phyloP scores from a whole-genome alignment of 2,888 invertebrate species.

The Cordilura impudica region DNA sequence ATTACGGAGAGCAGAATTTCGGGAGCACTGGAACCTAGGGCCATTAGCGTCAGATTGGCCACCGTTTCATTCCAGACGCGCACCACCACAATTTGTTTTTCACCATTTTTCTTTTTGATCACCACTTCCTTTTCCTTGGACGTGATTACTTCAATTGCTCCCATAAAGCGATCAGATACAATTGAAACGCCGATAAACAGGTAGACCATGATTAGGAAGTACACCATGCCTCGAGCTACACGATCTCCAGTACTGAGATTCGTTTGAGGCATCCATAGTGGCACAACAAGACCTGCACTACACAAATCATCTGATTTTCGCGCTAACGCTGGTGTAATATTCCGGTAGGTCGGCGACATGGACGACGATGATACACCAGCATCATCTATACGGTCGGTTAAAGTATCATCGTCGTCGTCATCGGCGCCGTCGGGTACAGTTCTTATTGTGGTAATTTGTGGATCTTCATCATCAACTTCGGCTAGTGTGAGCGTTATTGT shows the following conservation, averaged over 20 bases:
- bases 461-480: conserved; percentile 30
- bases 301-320: conserved; percentile 78
- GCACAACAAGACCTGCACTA: conserved; percentile 90
- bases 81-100: conserved; percentile 92
- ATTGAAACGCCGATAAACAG: conserved; percentile 99
- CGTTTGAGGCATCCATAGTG: conserved; percentile 91
- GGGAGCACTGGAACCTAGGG: conserved; percentile 98
- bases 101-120: conserved; percentile 92
- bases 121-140: conserved; percentile 97
- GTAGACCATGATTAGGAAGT: conserved; percentile 93
- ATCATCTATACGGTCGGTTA: conserved; percentile 7
- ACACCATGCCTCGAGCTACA: conserved; percentile 91
- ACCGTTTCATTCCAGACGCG: conserved; percentile 99
- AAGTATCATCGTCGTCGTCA: background rate
- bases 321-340: conserved; percentile 57
- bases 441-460: conserved; percentile 32
- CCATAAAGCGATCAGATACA: conserved; percentile 99
- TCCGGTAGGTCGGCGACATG: conserved; percentile 35
- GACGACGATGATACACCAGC: conserved; percentile 11
- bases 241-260: conserved; percentile 87
- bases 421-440: conserved; percentile 38
- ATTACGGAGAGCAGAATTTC: conserved; percentile 98
- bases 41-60: conserved; percentile 98
- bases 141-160: conserved; percentile 99
- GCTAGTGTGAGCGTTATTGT: conserved; percentile 70